Percentiles rank a stretch among this genome's conserved stretches.
Evolutionary conservation across 2,888 invertebrate genomes (phyloP).

Genomic region (Hyposoter dolosus): DNA sequence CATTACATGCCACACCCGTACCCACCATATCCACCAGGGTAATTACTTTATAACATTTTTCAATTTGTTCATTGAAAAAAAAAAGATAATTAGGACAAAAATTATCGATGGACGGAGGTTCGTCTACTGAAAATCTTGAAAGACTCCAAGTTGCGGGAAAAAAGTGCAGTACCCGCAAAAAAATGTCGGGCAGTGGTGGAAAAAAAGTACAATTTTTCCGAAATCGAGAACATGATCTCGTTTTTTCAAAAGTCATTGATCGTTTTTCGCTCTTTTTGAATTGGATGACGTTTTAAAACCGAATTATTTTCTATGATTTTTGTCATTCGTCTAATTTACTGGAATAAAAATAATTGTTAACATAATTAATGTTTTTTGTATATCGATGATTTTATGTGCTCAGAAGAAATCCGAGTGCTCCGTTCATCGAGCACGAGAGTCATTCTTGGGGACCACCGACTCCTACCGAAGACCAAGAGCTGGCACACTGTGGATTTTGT

Average conservation of each 20-base stretch:
- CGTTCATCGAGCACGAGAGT: conserved; percentile 76
- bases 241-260: too few species aligned
- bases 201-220: too few species aligned
- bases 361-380: background rate
- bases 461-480: conserved; percentile 72
- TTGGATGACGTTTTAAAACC: too few species aligned
- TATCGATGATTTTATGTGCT: background rate
- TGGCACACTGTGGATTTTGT: conserved; percentile 75
- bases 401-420: conserved; percentile 74
- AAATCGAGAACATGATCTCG: too few species aligned
- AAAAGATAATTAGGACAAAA: background rate
- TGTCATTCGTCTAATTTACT: too few species aligned
- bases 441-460: conserved; percentile 60
- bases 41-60: conserved; percentile 3
- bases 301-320: too few species aligned
- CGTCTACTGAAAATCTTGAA: too few species aligned
- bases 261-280: too few species aligned
- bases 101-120: background rate
- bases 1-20: conserved; percentile 75
- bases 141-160: too few species aligned
- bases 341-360: too few species aligned
- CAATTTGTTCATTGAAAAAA: background rate
- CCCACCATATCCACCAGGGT: conserved; percentile 70
- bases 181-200: too few species aligned
- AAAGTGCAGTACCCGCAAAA: too few species aligned